These are phyloP conservation scores for Colinus virginianus DNA, from an alignment of 2,113 vertebrate species.

Conservation along the genomic window DNA sequence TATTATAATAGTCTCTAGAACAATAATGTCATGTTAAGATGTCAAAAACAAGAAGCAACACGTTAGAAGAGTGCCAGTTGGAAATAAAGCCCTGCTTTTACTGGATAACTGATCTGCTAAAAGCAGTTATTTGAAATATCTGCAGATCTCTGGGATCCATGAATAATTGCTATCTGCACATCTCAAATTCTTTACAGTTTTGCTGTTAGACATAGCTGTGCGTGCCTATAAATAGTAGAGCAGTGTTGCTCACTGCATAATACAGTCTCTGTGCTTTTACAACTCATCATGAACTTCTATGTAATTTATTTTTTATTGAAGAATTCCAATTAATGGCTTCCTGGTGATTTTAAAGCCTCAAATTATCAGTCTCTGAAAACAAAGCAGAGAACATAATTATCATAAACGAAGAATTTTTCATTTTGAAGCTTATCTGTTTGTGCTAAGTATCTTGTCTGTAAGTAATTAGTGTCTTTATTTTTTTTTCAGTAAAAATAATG, in stretches of 20 bases:
- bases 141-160: constrained; percentile 70
- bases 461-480: constrained; percentile 90
- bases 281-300: constrained; percentile 89
- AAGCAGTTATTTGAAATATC: constrained; percentile 80
- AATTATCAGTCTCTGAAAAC: constrained; percentile 90
- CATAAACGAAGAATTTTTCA: constrained; percentile 89
- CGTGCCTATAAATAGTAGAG: constrained; percentile 81
- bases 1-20: constrained; percentile 12
- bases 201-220: constrained; percentile 76
- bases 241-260: constrained; percentile 82
- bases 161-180: constrained; percentile 82
- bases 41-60: constrained; percentile 70
- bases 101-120: constrained; percentile 74
- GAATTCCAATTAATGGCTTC: constrained; percentile 92
- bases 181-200: constrained; percentile 80
- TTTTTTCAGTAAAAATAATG: constrained; percentile 87
- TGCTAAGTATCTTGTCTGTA: constrained; percentile 90
- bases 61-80: constrained; percentile 64
- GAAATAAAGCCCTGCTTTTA: constrained; percentile 76
- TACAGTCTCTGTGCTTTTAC: constrained; percentile 85
- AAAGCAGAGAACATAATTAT: constrained; percentile 91
- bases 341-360: constrained; percentile 91
- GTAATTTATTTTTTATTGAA: constrained; percentile 91
- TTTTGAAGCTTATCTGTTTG: constrained; percentile 91
- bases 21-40: constrained; percentile 51